A percentile compares a stretch with the other conserved stretches of the same genome.
Conservation (phyloP, 2,888 invertebrate species). For the Acrocera orbiculus region DNA sequence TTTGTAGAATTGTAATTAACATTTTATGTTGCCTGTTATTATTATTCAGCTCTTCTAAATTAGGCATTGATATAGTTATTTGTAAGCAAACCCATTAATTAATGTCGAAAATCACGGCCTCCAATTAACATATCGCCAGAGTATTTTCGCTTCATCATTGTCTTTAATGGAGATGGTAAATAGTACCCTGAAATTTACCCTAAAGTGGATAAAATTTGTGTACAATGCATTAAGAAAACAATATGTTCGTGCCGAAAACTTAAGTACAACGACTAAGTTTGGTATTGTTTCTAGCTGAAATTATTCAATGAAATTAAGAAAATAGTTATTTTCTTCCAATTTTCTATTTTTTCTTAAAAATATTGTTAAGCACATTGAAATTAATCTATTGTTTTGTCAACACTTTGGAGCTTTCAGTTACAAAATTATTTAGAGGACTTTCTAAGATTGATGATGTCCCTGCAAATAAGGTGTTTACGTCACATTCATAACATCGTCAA, state of each 20-base stretch:
- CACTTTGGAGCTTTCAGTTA: too few species aligned
- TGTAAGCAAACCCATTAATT: slow-evolving; percentile 13
- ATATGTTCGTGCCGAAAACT: too few species aligned
- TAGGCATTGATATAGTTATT: background rate
- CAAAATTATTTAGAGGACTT: too few species aligned
- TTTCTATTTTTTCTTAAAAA: background rate
- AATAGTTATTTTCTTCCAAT: background rate
- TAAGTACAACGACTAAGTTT: too few species aligned
- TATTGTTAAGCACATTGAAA: too few species aligned
- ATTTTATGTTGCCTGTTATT: too few species aligned
- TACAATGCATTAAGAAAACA: background rate
- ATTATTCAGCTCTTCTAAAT: too few species aligned
- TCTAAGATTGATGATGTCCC: too few species aligned
- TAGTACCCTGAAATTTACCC: slow-evolving; percentile 1
- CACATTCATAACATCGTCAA: too few species aligned
- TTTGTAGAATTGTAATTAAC: too few species aligned
- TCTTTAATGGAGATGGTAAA: slow-evolving; percentile 11
- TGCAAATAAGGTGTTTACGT: too few species aligned
- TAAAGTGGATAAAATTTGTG: background rate
- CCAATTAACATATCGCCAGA: slow-evolving; percentile 12
- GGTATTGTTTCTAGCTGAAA: background rate
- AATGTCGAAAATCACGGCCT: slow-evolving; percentile 12
- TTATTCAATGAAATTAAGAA: background rate
- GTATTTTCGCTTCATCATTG: slow-evolving; percentile 12
- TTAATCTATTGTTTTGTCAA: too few species aligned